Base-by-base conservation (phyloP, 2,888 invertebrate species). In the Scotopteryx bipunctaria region DNA sequence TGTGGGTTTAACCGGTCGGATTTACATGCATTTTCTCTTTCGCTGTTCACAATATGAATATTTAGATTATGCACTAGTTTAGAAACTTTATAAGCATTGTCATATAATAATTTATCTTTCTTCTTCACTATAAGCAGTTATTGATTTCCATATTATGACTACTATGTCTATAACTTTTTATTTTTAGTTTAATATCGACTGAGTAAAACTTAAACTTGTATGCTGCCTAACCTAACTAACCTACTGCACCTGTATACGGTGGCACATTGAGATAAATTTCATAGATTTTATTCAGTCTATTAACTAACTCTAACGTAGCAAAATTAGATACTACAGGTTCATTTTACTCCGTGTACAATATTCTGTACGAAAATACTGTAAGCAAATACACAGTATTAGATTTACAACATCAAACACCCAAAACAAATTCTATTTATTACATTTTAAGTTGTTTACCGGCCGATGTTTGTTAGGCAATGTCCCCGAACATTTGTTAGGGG, bases 401-500 rank as follows among this genome's bases (percentile, higher is more conserved):
- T 42, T 33, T 11, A 27, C 15, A 49, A 19, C 31, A 31, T 46
- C 33, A 52, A 48, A 61, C 51, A 59, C 46, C 50, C 61, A 53
- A 66, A 58, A 52, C 51, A 60, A 59, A 67, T 68, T 67, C 66
- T 71, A 76, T 78, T 74, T 74, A 78, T 76, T 74, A 73, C 71
- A 64, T 71, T 76, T 68, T 73, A 76, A 78, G 72, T 81, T 81
- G 78, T 80, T 78, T 78, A 79, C 78, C 68, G 71, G 66, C 62
- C 70, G 70, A 68, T 76, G 73, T 80, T 80, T 73, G 77, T 73
- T 76, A 78, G 81, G 80, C 80, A 75, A 71, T 78, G 82, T 80
- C 77, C 75, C 72, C 61, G 67, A 84, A 81, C 85, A 84, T 86
- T 88, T 79, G 79, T 86, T 83, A 84, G 76, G 81, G 79, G 73